These are phyloP conservation scores for Oreochromis niloticus DNA, from an alignment of 2,113 vertebrate genomes.

Conservation along the genomic window DNA sequence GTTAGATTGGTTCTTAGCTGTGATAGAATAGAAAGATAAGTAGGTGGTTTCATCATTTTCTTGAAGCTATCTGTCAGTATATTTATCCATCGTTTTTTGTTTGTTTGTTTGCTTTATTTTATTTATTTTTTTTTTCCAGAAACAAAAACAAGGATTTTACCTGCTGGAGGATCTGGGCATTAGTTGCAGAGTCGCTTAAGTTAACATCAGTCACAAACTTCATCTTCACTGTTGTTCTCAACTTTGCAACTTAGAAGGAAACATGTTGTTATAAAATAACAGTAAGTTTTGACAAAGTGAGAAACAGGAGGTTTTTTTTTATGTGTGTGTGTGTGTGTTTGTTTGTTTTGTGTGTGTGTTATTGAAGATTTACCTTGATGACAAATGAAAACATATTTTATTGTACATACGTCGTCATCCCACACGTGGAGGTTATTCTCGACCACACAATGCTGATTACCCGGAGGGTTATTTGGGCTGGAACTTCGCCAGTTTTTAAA, in stretches of 20 bases:
- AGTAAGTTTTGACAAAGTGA: background rate
- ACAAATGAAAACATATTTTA: rapidly evolving
- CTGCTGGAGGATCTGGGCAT: background rate
- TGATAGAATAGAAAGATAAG: background rate
- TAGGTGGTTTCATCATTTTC: background rate
- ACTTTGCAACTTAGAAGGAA: background rate
- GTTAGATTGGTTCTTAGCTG: background rate
- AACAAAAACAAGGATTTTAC: background rate
- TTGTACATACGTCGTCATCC: rapidly evolving
- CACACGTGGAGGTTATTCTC: rapidly evolving
- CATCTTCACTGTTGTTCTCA: background rate
- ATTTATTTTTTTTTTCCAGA: background rate
- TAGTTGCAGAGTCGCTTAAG: background rate
- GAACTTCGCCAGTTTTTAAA: background rate
- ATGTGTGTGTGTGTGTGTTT: no score
- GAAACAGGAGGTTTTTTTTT: background rate
- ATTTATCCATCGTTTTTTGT: background rate
- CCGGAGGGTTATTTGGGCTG: rapidly evolving
- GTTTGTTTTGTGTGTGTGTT: background rate
- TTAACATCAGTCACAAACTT: background rate
- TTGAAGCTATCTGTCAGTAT: background rate
- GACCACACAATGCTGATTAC: rapidly evolving
- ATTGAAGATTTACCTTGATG: background rate
- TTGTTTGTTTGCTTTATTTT: background rate
- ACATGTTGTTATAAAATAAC: background rate